Conservation (phyloP, 2,113 vertebrate species). For the Mixornis gularis region DNA sequence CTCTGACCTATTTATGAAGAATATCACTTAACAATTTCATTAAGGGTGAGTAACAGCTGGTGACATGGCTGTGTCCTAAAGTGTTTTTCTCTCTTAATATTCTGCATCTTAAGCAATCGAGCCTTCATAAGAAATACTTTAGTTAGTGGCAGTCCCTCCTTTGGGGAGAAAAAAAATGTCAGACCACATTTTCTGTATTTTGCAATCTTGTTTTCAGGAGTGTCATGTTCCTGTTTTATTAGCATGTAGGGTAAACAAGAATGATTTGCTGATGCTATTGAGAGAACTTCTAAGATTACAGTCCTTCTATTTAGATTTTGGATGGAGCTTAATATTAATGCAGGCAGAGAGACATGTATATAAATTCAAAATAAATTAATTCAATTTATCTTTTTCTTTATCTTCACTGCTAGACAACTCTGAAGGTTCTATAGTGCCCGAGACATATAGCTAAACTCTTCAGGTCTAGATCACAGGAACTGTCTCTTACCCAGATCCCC, state of each 20-base stretch:
- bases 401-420: slow-evolving; percentile 29
- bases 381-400: slow-evolving; percentile 47
- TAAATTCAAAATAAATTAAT: slow-evolving; percentile 64
- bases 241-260: slow-evolving; percentile 66
- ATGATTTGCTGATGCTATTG: slow-evolving; percentile 64
- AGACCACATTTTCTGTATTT: slow-evolving; percentile 69
- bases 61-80: slow-evolving; percentile 68
- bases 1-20: slow-evolving; percentile 70
- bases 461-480: slow-evolving; percentile 24
- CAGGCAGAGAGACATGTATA: slow-evolving; percentile 45
- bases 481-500: not conserved
- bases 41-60: slow-evolving; percentile 73
- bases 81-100: slow-evolving; percentile 70
- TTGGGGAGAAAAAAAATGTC: slow-evolving; percentile 71
- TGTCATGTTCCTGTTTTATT: slow-evolving; percentile 68
- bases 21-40: slow-evolving; percentile 72
- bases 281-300: slow-evolving; percentile 62
- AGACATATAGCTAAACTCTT: slow-evolving; percentile 5
- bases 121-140: slow-evolving; percentile 70
- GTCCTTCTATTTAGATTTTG: slow-evolving; percentile 61
- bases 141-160: slow-evolving; percentile 66
- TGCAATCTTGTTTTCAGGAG: slow-evolving; percentile 67
- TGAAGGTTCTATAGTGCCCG: slow-evolving; percentile 5
- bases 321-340: slow-evolving; percentile 63
- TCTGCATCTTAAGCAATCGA: slow-evolving; percentile 72